Evolutionary conservation across 2,797 vertebrate genomes (phyloP).

Genomic region (Heteromormyrus szaboi): DNA sequence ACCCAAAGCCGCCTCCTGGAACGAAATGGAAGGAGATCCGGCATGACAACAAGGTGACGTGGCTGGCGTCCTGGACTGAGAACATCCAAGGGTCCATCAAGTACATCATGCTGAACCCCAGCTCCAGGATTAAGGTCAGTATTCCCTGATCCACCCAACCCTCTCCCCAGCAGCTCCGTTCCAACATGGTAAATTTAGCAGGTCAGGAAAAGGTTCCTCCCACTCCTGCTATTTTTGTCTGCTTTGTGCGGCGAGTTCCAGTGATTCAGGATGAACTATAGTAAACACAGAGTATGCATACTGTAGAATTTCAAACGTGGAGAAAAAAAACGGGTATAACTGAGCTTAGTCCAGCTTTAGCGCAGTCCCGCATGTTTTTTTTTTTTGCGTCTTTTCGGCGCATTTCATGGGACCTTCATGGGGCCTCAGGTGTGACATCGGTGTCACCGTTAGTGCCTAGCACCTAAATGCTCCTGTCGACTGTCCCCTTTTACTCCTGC

Average conservation of each 20-base stretch:
- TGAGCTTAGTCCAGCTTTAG: background rate
- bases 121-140: constrained; percentile 87
- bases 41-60: constrained; percentile 93
- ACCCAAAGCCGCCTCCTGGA: constrained; percentile 78
- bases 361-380: background rate
- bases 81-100: constrained; percentile 97
- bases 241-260: background rate
- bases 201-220: background rate
- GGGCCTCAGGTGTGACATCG: background rate
- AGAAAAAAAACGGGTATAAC: background rate
- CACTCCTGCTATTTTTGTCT: background rate
- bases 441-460: background rate
- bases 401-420: background rate
- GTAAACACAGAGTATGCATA: background rate
- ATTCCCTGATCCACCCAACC: background rate
- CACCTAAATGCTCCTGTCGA: background rate
- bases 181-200: background rate
- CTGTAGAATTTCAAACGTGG: background rate
- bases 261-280: background rate
- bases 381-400: background rate
- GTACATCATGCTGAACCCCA: constrained; percentile 96
- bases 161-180: background rate
- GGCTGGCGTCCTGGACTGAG: constrained; percentile 94
- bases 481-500: background rate
- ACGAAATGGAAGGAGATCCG: constrained; percentile 92